Base-by-base conservation (phyloP, 1,140 invertebrate genomes). In the Phortica variegata region DNA sequence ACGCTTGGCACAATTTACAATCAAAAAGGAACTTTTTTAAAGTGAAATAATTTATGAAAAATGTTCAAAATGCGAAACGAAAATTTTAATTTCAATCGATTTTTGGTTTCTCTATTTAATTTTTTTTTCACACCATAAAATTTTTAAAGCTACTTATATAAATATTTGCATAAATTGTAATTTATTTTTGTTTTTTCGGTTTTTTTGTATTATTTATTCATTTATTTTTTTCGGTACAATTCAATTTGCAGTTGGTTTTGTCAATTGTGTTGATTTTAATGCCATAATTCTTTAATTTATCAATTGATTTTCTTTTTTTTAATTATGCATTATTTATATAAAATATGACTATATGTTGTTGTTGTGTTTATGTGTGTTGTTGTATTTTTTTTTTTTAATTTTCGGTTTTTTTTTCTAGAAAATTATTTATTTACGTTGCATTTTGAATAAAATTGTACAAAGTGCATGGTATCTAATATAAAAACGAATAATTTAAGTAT, bases 31-130 rank as follows among this genome's bases (percentile, higher is more conserved):
- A n/a, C n/a, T n/a, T n/a, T n/a, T n/a, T n/a, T n/a, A n/a, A n/a
- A n/a, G n/a, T n/a, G n/a, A 61, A 61, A 65, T 65, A 65, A 65
- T 61, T 65, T 55, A 65, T 52, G 49, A 53, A 52, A 44, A 52
- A 32, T 58, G 58, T 65, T 65, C 55, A 58, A 65, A 65, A 56
- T 66, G 65, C 44, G n/a, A n/a, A 56, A 60, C 62, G 6, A 29
- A 29, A 12, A 7, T 62, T 62, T 43, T 47, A 29, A 12, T 29
- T 29, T 6, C 26, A 7, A 29, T 29, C 12, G 6, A 29, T 29
- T 44, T 32, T 36, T 37, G 43, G 47, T 47, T 45, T 52, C n/a
- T 26, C 13, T 47, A 49, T 47, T 13, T 19, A 15, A 47, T 46
- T 60, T 55, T 44, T 43, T 47, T 34, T 34, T 34, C 3, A 15